Evolutionary conservation across 2,113 vertebrate species (phyloP).

Genomic region (Nestor notabilis): DNA sequence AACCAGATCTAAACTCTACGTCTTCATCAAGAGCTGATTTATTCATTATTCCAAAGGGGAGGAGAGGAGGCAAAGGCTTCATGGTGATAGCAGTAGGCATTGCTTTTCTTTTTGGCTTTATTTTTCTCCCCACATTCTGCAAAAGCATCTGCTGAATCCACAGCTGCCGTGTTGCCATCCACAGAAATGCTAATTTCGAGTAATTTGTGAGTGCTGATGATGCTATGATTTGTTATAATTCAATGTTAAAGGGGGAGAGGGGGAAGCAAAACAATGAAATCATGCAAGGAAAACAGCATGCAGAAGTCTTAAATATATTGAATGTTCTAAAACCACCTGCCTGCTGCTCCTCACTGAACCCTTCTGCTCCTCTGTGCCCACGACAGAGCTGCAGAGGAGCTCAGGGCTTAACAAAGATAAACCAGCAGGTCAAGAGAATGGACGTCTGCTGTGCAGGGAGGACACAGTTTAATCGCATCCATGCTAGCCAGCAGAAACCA

Average conservation of each 20-base stretch:
- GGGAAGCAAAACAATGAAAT: neutral
- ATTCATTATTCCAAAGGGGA: neutral
- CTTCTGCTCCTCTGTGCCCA: neutral
- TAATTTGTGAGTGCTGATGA: rapidly evolving
- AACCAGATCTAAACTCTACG: neutral
- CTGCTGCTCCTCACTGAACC: neutral
- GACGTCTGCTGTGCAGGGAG: neutral
- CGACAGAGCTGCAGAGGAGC: rapidly evolving
- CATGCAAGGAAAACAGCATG: neutral
- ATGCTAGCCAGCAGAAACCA: neutral
- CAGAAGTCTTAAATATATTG: neutral
- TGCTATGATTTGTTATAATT: neutral
- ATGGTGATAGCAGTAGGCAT: neutral
- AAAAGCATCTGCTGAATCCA: too few species aligned
- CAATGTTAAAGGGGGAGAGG: rapidly evolving
- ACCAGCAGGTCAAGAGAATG: rapidly evolving
- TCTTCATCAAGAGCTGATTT: neutral
- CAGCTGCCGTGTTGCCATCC: neutral
- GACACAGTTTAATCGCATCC: neutral
- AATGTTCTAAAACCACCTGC: neutral
- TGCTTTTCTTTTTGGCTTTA: neutral
- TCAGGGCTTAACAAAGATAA: neutral
- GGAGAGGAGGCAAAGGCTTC: neutral
- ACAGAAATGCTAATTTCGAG: neutral
- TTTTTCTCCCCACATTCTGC: neutral